A percentile compares a stretch with the other conserved stretches of the same genome.
These are phyloP conservation scores for Pholis gunnellus DNA, from an alignment of 2,113 vertebrate species.

Conservation along the genomic window DNA sequence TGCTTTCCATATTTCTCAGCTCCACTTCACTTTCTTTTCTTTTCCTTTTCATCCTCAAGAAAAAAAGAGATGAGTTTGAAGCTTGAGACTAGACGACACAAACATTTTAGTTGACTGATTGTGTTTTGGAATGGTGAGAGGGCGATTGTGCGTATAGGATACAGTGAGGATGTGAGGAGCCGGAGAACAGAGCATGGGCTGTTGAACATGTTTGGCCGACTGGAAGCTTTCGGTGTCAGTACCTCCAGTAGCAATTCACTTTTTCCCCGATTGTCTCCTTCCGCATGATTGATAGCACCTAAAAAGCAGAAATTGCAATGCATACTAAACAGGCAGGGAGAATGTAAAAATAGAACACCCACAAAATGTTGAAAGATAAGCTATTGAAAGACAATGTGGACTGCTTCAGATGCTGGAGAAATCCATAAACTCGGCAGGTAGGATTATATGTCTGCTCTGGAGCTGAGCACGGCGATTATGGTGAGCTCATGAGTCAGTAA, in stretches of 20 bases:
- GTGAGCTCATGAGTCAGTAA: background rate
- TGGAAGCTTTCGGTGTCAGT: constrained; percentile 42
- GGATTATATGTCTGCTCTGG: background rate
- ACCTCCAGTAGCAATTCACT: constrained; percentile 53
- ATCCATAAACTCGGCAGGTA: background rate
- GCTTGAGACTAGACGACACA: constrained; percentile 71
- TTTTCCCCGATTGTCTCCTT: constrained; percentile 61
- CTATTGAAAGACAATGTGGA: constrained; percentile 20
- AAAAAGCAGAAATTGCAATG: constrained; percentile 65
- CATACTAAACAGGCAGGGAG: constrained; percentile 56
- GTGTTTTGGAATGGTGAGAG: constrained; percentile 56
- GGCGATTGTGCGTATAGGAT: constrained; percentile 49
- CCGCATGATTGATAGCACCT: constrained; percentile 72
- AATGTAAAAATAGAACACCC: constrained; percentile 22
- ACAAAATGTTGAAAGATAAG: constrained; percentile 12
- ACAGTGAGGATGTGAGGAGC: constrained; percentile 50
- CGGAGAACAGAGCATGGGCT: constrained; percentile 31
- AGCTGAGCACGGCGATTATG: background rate
- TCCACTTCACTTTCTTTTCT: constrained; percentile 1
- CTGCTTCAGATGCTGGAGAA: background rate
- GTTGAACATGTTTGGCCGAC: constrained; percentile 48
- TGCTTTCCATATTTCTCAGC: constrained; percentile 1
- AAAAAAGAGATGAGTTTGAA: constrained; percentile 66
- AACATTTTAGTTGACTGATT: constrained; percentile 82
- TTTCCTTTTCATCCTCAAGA: constrained; percentile 27